phyloP scores from a whole-genome alignment of 2,113 vertebrate species.

The Phyllostomus hastatus region DNA sequence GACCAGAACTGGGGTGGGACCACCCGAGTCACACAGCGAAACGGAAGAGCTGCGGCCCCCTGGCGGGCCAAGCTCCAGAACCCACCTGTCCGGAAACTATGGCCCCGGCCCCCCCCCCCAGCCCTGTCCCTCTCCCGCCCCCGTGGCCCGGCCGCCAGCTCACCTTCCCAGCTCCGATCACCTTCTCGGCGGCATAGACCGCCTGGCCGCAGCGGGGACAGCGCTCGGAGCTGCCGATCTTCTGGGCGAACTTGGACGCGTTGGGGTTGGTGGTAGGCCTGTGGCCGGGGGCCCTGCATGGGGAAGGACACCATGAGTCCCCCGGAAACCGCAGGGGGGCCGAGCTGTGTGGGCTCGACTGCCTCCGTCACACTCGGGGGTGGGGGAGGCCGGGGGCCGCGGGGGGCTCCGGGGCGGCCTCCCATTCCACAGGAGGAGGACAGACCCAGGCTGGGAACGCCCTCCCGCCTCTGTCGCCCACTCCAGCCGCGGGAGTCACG shows the following conservation, averaged over 20 bases:
- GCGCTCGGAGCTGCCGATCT: constrained; percentile 87
- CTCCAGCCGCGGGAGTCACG: background rate
- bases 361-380: background rate
- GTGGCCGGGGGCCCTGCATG: constrained; percentile 80
- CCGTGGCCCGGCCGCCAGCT: constrained; percentile 40
- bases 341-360: background rate
- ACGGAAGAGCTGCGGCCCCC: background rate
- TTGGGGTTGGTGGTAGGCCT: constrained; percentile 89
- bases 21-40: background rate
- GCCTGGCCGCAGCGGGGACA: constrained; percentile 92
- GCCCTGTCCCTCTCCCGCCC: rapidly evolving
- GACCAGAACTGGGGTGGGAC: too few species aligned
- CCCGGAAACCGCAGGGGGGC: rapidly evolving
- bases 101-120: too few species aligned
- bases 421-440: background rate
- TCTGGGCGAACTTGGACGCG: constrained; percentile 89
- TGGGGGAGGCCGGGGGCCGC: background rate
- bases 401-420: background rate
- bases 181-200: constrained; percentile 94
- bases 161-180: constrained; percentile 94
- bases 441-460: background rate
- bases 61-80: too few species aligned
- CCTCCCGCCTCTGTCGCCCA: background rate
- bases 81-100: rapidly evolving
- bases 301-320: background rate